Evolutionary conservation across 2,113 vertebrate species (phyloP), one percentile per base, ranked within the genome.

Genomic region (Oceanodroma tethys): DNA sequence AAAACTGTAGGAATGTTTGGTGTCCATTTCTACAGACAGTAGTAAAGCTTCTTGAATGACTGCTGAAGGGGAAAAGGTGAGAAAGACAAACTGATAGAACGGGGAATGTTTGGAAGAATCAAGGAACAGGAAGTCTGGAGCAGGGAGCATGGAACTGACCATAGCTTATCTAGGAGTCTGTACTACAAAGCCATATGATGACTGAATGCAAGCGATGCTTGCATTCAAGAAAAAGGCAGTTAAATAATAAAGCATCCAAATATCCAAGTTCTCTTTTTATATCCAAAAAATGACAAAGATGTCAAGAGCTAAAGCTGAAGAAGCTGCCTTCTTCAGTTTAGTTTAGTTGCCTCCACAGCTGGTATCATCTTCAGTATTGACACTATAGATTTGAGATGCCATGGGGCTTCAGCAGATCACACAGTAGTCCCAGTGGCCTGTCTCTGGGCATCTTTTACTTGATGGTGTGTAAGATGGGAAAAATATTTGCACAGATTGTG

Each of bases 201-300:
- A 43, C 34, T 66, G 52, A 53, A 43, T 16, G 9, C 36, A 76
- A 83, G 23, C 0, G 0, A 26, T 43, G 10, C 30, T 29, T 43
- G 32, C 34, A 29, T 42, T 82, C 43, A 48, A 38, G 14, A 48
- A 60, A 86, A 83, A 34, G 11, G 2, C 7, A 47, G 10, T 60
- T 60, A 90, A 80, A 63, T 45, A 65, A 60, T 40, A 62, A 74
- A 50, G 11, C 32, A 43, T 43, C 18, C 22, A 75, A 59, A 47
- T 34, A 74, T 6, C 38, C 18, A 45, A 4, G 3, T 60, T 93
- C 30, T 76, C 20, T 80, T 70, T 76, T 42, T 55, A 68, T 45
- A 23, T n/a, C 42, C 47, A 81, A 81, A 78, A 32, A 88, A 82
- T 45, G 12, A 58, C 32, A 45, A 73, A 80, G 11, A 40, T 45